These are phyloP conservation scores for Anastatus disparis DNA, from an alignment of 1,140 invertebrate genomes.

Conservation along the genomic window DNA sequence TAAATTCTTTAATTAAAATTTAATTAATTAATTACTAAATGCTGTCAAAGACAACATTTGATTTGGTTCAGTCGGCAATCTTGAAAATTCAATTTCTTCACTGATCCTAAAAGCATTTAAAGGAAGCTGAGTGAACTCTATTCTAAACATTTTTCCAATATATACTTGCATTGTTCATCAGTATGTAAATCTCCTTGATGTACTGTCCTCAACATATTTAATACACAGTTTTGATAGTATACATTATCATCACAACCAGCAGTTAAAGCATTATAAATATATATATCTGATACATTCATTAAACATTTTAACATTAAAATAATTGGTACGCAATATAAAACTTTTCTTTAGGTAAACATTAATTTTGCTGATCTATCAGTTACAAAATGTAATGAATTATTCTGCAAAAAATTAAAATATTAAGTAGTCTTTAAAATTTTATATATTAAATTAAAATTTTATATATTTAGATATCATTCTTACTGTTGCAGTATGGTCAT, in stretches of 20 bases:
- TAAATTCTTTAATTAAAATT: too few relatives aligned
- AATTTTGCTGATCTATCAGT: slow-evolving; percentile 88
- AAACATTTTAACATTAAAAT: slow-evolving; percentile 90
- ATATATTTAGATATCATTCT: slow-evolving; percentile 42
- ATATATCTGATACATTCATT: slow-evolving; percentile 81
- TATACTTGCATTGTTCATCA: slow-evolving; percentile 79
- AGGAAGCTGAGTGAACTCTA: slow-evolving; percentile 78
- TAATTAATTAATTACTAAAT: too few relatives aligned
- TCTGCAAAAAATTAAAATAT: slow-evolving; percentile 70
- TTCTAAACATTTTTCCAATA: slow-evolving; percentile 85
- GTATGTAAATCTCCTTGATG: slow-evolving; percentile 82
- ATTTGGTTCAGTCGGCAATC: too few relatives aligned
- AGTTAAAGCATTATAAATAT: slow-evolving; percentile 83
- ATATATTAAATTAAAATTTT: slow-evolving; percentile 9
- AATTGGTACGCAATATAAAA: slow-evolving; percentile 87
- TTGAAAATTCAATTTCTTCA: too few relatives aligned
- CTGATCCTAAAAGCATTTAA: too few relatives aligned
- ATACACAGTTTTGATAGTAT: slow-evolving; percentile 83
- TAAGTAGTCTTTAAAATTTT: neutral
- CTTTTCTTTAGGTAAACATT: slow-evolving; percentile 83
- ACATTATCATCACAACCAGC: slow-evolving; percentile 83
- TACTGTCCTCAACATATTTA: slow-evolving; percentile 85
- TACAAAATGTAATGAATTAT: slow-evolving; percentile 90
- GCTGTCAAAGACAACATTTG: too few relatives aligned
- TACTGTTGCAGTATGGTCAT: slow-evolving; percentile 82